phyloP scores from a whole-genome alignment of 2,797 vertebrate species.

The Esox lucius region DNA sequence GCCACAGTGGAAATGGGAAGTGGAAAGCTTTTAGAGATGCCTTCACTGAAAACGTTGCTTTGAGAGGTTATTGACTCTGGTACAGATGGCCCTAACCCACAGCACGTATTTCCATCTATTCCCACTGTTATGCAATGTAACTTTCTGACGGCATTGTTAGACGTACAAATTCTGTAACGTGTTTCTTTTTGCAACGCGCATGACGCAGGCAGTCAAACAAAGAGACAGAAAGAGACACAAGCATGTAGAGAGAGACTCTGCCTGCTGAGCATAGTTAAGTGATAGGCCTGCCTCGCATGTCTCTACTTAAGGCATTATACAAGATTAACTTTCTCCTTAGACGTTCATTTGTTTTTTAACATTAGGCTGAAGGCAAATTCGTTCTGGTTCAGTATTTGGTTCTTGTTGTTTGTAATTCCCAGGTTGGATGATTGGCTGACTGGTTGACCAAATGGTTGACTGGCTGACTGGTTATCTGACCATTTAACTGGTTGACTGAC shows the following conservation, averaged over 20 bases:
- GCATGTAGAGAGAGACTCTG: background rate
- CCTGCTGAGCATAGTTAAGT: background rate
- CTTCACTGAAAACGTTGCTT: conserved; percentile 30
- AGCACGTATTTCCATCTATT: background rate
- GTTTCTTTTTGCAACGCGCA: background rate
- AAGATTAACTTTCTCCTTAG: background rate
- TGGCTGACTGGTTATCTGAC: conserved; percentile 6
- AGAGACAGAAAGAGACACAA: conserved; percentile 9
- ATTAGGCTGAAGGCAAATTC: background rate
- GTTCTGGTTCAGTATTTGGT: background rate
- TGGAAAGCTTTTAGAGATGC: conserved; percentile 64
- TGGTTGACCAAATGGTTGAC: background rate
- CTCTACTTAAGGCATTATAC: background rate
- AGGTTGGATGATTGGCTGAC: background rate
- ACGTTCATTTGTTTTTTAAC: background rate
- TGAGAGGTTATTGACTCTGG: conserved; percentile 5
- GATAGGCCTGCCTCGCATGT: background rate
- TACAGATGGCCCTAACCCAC: background rate
- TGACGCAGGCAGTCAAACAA: conserved; percentile 14
- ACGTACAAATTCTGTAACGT: background rate
- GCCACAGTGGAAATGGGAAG: conserved; percentile 56
- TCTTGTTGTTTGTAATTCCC: conserved; percentile 30
- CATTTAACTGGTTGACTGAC: too few species aligned
- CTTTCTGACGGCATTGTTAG: background rate
- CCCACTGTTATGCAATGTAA: background rate